Evolutionary conservation across 1,140 invertebrate genomes (phyloP).

Genomic region (Drosophila truncata): DNA sequence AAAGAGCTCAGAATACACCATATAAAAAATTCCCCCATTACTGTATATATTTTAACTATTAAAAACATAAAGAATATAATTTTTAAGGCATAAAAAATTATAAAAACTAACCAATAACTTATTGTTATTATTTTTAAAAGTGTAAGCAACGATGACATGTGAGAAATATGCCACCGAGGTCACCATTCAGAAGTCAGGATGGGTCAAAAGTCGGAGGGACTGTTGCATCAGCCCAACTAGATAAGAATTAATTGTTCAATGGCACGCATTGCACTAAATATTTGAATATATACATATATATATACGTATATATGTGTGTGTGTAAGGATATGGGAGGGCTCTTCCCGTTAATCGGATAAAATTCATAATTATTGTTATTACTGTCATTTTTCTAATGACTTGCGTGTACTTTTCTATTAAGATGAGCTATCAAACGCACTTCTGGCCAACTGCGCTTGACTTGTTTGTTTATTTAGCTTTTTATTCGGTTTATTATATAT

Average conservation of each 20-base stretch:
- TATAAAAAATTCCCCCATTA: background rate
- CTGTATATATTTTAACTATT: background rate
- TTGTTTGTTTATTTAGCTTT: slow-evolving; percentile 63
- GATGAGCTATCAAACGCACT: slow-evolving; percentile 84
- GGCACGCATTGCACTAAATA: slow-evolving; percentile 84
- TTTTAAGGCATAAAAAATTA: background rate
- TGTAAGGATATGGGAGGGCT: slow-evolving; percentile 20
- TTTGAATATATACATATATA: slow-evolving; percentile 66
- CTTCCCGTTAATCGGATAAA: slow-evolving; percentile 83
- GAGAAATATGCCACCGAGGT: slow-evolving; percentile 61
- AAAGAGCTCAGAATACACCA: background rate
- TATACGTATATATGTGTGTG: background rate
- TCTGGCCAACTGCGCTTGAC: slow-evolving; percentile 54
- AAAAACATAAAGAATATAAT: background rate
- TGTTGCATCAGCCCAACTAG: slow-evolving; percentile 81
- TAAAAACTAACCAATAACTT: too few species aligned
- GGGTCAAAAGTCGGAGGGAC: slow-evolving; percentile 43
- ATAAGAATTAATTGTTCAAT: slow-evolving; percentile 84
- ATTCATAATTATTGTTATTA: slow-evolving; percentile 85
- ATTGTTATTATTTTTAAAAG: background rate
- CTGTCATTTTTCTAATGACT: slow-evolving; percentile 85
- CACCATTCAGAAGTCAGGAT: slow-evolving; percentile 12
- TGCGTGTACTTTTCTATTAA: slow-evolving; percentile 85
- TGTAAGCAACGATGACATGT: slow-evolving; percentile 69
- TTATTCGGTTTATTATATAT: slow-evolving; percentile 20